A percentile compares a stretch with the other conserved stretches of the same genome.
Evolutionary conservation across 1,140 invertebrate species (phyloP).

Genomic region (Eciton burchellii): DNA sequence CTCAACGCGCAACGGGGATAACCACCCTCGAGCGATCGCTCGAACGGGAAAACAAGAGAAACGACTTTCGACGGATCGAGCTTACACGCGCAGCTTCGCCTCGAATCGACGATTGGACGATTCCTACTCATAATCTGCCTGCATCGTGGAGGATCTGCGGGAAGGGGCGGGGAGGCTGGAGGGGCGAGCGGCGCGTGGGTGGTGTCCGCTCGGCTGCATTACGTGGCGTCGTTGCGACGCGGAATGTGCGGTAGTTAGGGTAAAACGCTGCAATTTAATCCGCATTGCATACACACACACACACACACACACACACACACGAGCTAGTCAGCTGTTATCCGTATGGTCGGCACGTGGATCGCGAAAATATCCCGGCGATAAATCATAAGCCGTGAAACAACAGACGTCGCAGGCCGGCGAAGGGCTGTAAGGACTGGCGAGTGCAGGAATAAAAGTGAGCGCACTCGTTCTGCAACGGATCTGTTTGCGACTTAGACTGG

Average conservation of each 20-base stretch:
- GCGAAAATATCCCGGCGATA: slow-evolving; percentile 42
- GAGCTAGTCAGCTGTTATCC: slow-evolving; percentile 25
- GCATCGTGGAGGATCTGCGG: neutral
- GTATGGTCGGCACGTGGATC: slow-evolving; percentile 26
- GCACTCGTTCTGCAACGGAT: neutral
- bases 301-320: too few relatives aligned
- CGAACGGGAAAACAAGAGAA: neutral
- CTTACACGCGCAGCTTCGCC: neutral
- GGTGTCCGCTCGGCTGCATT: neutral
- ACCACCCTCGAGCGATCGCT: neutral
- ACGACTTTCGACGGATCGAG: neutral
- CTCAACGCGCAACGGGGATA: neutral
- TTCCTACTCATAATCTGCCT: neutral
- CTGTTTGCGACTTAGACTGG: neutral
- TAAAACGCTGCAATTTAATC: slow-evolving; percentile 52
- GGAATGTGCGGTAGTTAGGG: slow-evolving; percentile 14
- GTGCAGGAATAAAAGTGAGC: slow-evolving; percentile 3
- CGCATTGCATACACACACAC: slow-evolving; percentile 26
- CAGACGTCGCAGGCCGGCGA: slow-evolving; percentile 1
- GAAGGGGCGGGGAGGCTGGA: too few relatives aligned
- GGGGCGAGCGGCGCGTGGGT: slow-evolving; percentile 6
- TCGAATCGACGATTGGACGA: neutral
- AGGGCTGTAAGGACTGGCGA: too few relatives aligned
- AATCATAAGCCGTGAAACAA: slow-evolving; percentile 30
- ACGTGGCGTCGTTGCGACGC: neutral